Evolutionary conservation across 2,113 vertebrate species (phyloP).

Genomic region (Eublepharis macularius): DNA sequence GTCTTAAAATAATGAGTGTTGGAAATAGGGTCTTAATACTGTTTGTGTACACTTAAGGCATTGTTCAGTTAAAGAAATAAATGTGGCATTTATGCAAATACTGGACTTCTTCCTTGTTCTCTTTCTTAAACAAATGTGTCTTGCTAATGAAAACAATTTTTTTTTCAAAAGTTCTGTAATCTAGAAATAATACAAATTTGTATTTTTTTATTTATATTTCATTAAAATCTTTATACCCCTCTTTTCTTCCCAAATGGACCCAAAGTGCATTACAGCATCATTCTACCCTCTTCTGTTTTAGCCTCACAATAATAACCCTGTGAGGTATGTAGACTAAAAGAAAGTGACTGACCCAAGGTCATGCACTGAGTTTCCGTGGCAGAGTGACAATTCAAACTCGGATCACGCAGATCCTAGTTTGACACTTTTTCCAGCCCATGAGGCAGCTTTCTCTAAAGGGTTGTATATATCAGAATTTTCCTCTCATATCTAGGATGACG

Average conservation of each 20-base stretch:
- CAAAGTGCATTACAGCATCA: too few relatives aligned
- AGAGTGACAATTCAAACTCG: too few relatives aligned
- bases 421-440: neutral
- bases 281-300: too few relatives aligned
- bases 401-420: too few relatives aligned
- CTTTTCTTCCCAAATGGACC: too few relatives aligned
- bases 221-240: too few relatives aligned
- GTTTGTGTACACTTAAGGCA: slow-evolving; percentile 85
- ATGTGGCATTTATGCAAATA: slow-evolving; percentile 85
- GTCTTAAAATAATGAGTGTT: slow-evolving; percentile 80
- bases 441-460: neutral
- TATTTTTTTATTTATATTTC: too few relatives aligned
- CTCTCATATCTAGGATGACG: neutral
- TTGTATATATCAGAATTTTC: neutral
- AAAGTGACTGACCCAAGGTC: too few relatives aligned
- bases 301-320: too few relatives aligned
- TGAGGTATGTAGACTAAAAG: too few relatives aligned
- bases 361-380: too few relatives aligned
- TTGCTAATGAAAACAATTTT: neutral
- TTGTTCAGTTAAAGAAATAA: slow-evolving; percentile 92
- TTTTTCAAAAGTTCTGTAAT: neutral
- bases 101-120: neutral
- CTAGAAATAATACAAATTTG: neutral
- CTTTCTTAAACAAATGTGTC: neutral
- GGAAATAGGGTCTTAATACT: slow-evolving; percentile 80